Percentiles rank a stretch among this genome's conserved stretches.
Evolutionary conservation across 1,140 invertebrate species (phyloP).

Genomic region (Hyles vespertilio): DNA sequence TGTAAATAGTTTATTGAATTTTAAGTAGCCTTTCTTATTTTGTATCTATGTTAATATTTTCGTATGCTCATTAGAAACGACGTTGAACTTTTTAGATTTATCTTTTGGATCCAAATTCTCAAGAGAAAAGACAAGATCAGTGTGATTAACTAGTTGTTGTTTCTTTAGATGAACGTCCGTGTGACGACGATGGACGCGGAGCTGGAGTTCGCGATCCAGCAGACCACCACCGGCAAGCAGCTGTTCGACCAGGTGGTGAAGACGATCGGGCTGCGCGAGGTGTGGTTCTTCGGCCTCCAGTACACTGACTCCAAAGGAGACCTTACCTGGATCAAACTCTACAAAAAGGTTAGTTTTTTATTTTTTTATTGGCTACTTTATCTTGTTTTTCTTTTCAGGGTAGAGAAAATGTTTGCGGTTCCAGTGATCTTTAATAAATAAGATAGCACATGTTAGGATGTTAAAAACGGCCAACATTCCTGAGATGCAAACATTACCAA

Average conservation of each 20-base stretch:
- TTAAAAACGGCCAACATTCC: no score
- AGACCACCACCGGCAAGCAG: constrained; percentile 99
- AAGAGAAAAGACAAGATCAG: no score
- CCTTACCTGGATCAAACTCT: constrained; percentile 98
- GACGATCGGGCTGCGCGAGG: constrained; percentile 98
- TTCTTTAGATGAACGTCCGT: constrained; percentile 94
- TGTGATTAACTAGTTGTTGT: no score
- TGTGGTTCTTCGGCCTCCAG: constrained; percentile 99
- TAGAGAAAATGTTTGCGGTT: not conserved
- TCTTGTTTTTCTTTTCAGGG: not conserved
- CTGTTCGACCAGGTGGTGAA: constrained; percentile 99
- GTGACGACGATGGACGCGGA: constrained; percentile 99
- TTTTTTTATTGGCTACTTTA: not conserved
- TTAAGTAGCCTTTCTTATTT: no score
- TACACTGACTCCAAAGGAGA: constrained; percentile 99
- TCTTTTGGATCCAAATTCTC: no score
- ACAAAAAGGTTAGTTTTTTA: constrained; percentile 93
- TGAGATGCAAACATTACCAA: no score
- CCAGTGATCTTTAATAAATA: no score
- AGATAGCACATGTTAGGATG: no score
- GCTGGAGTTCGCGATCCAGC: constrained; percentile 99
- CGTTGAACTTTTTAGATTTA: no score
- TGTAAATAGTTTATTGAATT: no score
- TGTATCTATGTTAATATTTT: no score
- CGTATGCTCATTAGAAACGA: no score